Evolutionary conservation across 2,888 invertebrate genomes (phyloP).

Genomic region (Coleophora flavipennella): DNA sequence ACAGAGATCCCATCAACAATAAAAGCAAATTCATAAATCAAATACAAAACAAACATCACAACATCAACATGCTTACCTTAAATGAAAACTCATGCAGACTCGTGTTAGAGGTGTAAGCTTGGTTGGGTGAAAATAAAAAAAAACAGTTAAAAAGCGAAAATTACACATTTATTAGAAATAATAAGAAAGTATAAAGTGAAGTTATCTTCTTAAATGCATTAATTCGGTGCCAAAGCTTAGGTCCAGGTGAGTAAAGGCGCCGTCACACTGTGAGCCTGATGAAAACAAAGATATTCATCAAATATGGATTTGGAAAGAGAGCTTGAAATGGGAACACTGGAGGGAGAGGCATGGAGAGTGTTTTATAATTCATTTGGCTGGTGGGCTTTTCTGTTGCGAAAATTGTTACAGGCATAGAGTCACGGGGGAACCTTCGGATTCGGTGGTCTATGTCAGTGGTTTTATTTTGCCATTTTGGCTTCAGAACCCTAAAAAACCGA

Average conservation of each 20-base stretch:
- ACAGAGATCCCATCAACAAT: not conserved
- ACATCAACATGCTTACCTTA: conserved; percentile 20
- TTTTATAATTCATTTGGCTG: not conserved
- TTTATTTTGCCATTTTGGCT: too few relatives aligned
- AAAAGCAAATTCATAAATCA: conserved; percentile 1
- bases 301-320: conserved; percentile 56
- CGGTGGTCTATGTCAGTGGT: too few relatives aligned
- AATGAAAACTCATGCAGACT: conserved; percentile 16
- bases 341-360: conserved; percentile 8
- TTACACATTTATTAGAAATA: conserved; percentile 48
- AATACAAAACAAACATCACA: conserved; percentile 4
- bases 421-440: too few relatives aligned
- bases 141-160: conserved; percentile 32
- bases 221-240: conserved; percentile 15
- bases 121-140: conserved; percentile 20
- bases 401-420: too few relatives aligned
- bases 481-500: too few relatives aligned
- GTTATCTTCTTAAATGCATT: conserved; percentile 56
- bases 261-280: conserved; percentile 69
- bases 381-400: not conserved
- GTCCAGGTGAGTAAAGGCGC: conserved; percentile 32
- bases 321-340: conserved; percentile 12
- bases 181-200: conserved; percentile 34
- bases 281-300: conserved; percentile 40
- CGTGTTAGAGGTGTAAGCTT: not conserved